phyloP scores from a whole-genome alignment of 2,113 vertebrate species.

The Nesoenas mayeri region DNA sequence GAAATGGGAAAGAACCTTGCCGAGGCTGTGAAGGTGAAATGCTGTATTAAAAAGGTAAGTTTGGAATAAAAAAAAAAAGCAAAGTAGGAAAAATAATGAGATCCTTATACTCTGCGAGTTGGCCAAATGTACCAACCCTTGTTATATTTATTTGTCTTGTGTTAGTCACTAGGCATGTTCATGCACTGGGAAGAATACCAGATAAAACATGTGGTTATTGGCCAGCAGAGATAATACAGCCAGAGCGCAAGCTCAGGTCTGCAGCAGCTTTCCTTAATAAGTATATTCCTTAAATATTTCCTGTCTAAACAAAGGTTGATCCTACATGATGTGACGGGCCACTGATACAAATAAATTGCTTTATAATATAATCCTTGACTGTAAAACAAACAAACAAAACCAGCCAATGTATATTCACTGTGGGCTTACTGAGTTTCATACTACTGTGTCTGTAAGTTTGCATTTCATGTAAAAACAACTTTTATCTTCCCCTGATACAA shows the following conservation, averaged over 20 bases:
- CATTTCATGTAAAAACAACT: background rate
- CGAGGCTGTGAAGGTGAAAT: background rate
- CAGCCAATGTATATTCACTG: background rate
- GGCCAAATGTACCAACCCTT: background rate
- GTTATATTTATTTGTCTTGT: conserved; percentile 21
- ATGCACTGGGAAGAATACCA: background rate
- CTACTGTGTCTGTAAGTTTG: background rate
- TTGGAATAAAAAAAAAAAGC: background rate
- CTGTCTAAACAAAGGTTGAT: background rate
- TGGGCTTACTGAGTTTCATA: background rate
- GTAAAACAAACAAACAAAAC: background rate
- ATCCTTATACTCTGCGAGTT: background rate
- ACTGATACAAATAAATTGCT: conserved; percentile 5
- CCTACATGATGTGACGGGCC: background rate
- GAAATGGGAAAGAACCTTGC: background rate
- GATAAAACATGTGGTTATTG: conserved; percentile 26
- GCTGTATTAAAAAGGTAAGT: background rate
- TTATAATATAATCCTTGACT: background rate
- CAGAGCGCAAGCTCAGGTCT: background rate
- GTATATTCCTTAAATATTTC: background rate
- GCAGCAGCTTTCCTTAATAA: background rate
- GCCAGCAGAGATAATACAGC: background rate
- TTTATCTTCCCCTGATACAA: background rate
- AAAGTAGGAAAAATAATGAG: conserved; percentile 13
- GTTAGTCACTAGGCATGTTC: background rate